A percentile compares a stretch with the other conserved stretches of the same genome.
Conservation (phyloP, 2,888 invertebrate genomes). For the Diarsia mendica region DNA sequence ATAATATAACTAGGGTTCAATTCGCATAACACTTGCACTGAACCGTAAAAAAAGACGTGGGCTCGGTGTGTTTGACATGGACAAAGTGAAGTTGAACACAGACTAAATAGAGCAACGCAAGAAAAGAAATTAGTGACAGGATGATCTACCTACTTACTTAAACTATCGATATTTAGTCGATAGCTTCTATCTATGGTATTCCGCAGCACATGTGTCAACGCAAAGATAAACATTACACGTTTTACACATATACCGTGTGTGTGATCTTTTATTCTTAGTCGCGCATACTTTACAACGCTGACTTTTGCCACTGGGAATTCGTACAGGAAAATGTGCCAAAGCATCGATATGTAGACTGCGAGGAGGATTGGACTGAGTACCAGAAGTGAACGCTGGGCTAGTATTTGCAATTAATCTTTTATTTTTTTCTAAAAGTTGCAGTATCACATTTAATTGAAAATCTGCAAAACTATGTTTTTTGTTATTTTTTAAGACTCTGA, state of each 20-base stretch:
- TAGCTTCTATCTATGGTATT: conserved; percentile 44
- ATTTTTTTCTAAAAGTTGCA: conserved; percentile 43
- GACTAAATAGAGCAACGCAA: conserved; percentile 43
- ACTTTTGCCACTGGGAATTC: conserved; percentile 45
- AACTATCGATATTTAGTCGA: conserved; percentile 46
- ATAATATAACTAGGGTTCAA: conserved; percentile 37
- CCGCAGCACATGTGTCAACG: conserved; percentile 42
- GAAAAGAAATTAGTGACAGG: conserved; percentile 38
- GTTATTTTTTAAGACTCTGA: conserved; percentile 39
- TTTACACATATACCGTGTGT: conserved; percentile 48
- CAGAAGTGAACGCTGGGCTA: conserved; percentile 39
- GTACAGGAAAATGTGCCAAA: conserved; percentile 43
- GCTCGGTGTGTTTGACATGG: conserved; percentile 40
- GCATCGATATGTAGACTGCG: conserved; percentile 44
- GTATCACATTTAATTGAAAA: conserved; percentile 47
- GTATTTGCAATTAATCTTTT: conserved; percentile 43
- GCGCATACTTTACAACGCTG: conserved; percentile 45
- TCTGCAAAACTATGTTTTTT: conserved; percentile 45
- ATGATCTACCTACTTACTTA: conserved; percentile 44
- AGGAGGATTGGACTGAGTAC: conserved; percentile 43
- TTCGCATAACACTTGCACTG: conserved; percentile 42
- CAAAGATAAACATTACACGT: conserved; percentile 47
- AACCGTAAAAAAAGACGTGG: conserved; percentile 35
- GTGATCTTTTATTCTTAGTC: conserved; percentile 39
- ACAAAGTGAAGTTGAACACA: conserved; percentile 39